phyloP scores from a whole-genome alignment of 2,888 invertebrate genomes.

The Tenthredo mesomela region DNA sequence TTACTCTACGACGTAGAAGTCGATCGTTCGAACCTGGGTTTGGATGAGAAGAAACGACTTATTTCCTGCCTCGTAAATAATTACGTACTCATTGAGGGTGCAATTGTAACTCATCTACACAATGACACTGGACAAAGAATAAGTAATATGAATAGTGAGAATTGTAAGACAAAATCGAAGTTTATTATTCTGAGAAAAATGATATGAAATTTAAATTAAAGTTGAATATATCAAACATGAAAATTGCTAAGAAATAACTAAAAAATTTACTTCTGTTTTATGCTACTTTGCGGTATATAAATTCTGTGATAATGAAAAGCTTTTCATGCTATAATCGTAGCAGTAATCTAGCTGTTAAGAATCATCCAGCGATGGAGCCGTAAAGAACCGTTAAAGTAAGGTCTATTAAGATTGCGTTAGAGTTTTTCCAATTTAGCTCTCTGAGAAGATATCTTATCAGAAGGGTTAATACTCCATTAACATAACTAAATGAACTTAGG shows the following conservation, averaged over 20 bases:
- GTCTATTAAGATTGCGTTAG: slow-evolving; percentile 45
- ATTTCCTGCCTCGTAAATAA: neutral
- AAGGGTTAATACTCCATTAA: slow-evolving; percentile 54
- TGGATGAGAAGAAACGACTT: slow-evolving; percentile 2
- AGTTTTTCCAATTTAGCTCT: slow-evolving; percentile 46
- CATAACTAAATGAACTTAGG: slow-evolving; percentile 51
- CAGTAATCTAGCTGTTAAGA: slow-evolving; percentile 10
- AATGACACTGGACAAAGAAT: neutral
- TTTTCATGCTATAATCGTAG: neutral
- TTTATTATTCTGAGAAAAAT: neutral
- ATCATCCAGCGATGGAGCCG: slow-evolving; percentile 1
- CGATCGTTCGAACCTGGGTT: neutral
- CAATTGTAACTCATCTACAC: neutral
- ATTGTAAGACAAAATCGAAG: neutral
- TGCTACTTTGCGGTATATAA: neutral
- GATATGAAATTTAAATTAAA: too few species aligned
- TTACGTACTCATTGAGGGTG: neutral
- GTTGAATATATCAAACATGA: neutral
- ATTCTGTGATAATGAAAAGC: slow-evolving; percentile 7
- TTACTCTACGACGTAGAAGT: slow-evolving; percentile 1
- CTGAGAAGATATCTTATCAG: slow-evolving; percentile 46
- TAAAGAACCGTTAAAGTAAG: slow-evolving; percentile 18
- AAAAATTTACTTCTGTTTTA: neutral
- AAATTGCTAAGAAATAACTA: neutral
- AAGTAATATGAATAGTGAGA: neutral